Percentiles rank a stretch among this genome's conserved stretches.
Evolutionary conservation across 92 coral and sea anemone species (phyloP).

Genomic region (Phymanthus crucifer): DNA sequence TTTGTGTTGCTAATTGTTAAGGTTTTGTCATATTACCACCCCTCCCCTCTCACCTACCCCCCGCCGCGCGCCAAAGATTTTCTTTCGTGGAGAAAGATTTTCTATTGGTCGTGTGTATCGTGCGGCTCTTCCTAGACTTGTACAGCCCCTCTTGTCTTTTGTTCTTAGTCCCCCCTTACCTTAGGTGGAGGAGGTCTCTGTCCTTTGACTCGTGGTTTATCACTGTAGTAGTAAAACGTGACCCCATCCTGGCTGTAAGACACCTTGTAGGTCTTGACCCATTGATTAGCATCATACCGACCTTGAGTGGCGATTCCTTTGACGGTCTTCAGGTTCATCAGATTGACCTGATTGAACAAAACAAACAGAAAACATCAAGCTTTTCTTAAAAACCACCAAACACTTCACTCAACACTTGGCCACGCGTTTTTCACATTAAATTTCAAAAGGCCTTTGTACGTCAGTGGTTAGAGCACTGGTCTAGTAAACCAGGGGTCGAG

Average conservation of each 20-base stretch:
- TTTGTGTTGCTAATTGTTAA: neutral
- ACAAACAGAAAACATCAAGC: neutral
- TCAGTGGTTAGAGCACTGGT: constrained; percentile 79
- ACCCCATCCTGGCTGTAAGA: constrained; percentile 67
- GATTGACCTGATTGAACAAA: constrained; percentile 38
- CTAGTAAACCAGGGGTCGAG: constrained; percentile 80
- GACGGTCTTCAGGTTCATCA: constrained; percentile 57
- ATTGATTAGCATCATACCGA: constrained; percentile 71
- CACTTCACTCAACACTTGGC: neutral
- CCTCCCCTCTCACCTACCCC: neutral
- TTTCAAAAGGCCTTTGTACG: constrained; percentile 62
- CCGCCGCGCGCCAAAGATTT: neutral
- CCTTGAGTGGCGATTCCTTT: constrained; percentile 89
- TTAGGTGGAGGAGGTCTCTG: constrained; percentile 27
- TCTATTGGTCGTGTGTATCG: no score
- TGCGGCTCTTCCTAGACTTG: no score
- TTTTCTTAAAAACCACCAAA: no score
- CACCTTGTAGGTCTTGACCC: constrained; percentile 69
- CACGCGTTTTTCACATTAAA: no score
- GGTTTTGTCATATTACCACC: neutral
- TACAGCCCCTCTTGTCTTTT: neutral
- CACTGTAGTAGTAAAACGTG: constrained; percentile 41
- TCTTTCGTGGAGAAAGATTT: neutral
- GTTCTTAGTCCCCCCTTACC: constrained; percentile 4
- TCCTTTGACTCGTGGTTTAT: constrained; percentile 40